Conservation (phyloP, 1,140 invertebrate species). For the Megathymus violae region DNA sequence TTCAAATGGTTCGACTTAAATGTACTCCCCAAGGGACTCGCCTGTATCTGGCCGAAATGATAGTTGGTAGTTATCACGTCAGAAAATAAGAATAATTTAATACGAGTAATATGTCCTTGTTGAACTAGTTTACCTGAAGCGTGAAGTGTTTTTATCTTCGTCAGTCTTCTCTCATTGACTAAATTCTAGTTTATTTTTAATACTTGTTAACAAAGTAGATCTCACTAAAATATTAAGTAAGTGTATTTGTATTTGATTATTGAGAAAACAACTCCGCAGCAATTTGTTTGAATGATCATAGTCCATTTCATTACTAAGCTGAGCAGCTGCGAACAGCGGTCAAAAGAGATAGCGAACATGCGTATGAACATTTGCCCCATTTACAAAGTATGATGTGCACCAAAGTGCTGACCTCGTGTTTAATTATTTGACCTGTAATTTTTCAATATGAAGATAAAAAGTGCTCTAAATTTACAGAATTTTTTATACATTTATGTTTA, state of each 20-base stretch:
- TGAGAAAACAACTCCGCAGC: background rate
- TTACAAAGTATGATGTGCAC: background rate
- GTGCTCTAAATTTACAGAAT: too few species aligned
- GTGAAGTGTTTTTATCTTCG: too few species aligned
- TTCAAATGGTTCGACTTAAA: conserved; percentile 12
- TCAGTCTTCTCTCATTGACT: too few species aligned
- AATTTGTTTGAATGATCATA: background rate
- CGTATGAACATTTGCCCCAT: background rate
- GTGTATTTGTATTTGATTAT: too few species aligned
- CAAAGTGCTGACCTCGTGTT: background rate
- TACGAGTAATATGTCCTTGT: background rate
- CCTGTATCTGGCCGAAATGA: background rate
- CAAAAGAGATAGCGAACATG: background rate
- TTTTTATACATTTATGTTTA: too few species aligned
- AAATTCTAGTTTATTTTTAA: too few species aligned
- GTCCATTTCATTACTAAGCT: background rate
- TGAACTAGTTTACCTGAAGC: background rate
- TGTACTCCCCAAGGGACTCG: background rate
- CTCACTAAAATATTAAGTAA: too few species aligned
- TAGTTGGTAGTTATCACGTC: background rate
- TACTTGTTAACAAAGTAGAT: too few species aligned
- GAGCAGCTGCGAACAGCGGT: background rate
- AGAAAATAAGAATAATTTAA: background rate
- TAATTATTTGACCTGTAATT: too few species aligned
- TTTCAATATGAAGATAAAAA: too few species aligned